Base-by-base conservation (phyloP, 1,140 invertebrate genomes). In the Lasioglossum albipes region DNA sequence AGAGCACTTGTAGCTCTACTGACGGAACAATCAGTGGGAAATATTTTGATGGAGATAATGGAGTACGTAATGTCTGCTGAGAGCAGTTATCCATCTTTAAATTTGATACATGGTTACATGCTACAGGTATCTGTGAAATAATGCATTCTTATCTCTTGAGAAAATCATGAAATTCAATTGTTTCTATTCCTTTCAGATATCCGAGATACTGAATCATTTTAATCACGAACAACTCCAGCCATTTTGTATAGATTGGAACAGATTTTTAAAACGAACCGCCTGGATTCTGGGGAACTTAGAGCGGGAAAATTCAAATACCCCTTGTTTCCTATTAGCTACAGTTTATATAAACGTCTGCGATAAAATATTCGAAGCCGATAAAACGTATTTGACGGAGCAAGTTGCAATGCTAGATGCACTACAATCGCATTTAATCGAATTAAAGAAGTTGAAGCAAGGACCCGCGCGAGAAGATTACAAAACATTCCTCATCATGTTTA, bases 1-100 rank as follows among this genome's bases (percentile, higher is more conserved):
- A 94, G 94, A 93, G 95, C 97, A 65, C 90, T 96, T 13, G 94
- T 95, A 42, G 94, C 96, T 45, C 90, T 97, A 82, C 91, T 97
- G 5, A 92, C 94, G 6, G 84, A 88, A 57, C 83, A 88, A 31
- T 90, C 92, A 73, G 62, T 89, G 20, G n/a, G 82, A 7, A 59
- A 64, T n/a, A 78, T 92, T 54, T 54, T 93, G 12, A 79, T 80
- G 31, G 87, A 89, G 64, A 82, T 93, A 66, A 89, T 94, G 77
- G 75, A 87, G 7, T 81, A 71, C 82, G 78, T 92, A 64, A n/a
- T 79, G 64, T 45, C 2, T 64, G 42, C n/a, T 54, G 42, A 64
- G 27, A 18, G 16, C 7, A 83, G 83, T 71, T 20, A 82, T n/a
- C 64, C 76, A 4, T 88, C 90, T 13, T 80, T 90, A 12, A 94